Evolutionary conservation across 1,140 invertebrate species (phyloP).

Genomic region (Eumeta japonica): DNA sequence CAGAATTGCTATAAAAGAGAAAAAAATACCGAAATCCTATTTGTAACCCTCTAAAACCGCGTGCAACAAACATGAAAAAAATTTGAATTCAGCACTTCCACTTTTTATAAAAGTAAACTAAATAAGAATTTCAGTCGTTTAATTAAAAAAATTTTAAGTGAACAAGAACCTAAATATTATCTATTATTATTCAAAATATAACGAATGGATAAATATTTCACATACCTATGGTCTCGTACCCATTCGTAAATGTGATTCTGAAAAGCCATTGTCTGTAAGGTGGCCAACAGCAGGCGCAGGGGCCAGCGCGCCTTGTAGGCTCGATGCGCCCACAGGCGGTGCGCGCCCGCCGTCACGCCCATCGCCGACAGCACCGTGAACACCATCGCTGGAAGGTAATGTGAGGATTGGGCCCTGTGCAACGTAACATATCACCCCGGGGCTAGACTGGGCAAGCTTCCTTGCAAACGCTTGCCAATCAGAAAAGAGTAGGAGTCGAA

Average conservation of each 20-base stretch:
- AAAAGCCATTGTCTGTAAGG: slow-evolving; percentile 77
- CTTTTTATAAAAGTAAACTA: too few relatives aligned
- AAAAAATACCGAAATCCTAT: too few relatives aligned
- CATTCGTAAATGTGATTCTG: slow-evolving; percentile 77
- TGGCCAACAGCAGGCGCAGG: slow-evolving; percentile 69
- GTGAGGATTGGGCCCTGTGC: too few relatives aligned
- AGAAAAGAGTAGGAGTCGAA: neutral
- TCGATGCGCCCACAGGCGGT: slow-evolving; percentile 85
- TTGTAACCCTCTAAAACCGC: too few relatives aligned
- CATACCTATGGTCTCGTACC: slow-evolving; percentile 77
- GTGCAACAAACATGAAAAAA: neutral
- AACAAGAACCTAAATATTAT: too few relatives aligned
- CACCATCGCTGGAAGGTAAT: slow-evolving; percentile 54
- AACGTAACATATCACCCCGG: too few relatives aligned
- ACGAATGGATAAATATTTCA: neutral
- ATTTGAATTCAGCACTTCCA: too few relatives aligned
- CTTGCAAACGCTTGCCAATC: too few relatives aligned
- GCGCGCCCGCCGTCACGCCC: slow-evolving; percentile 85
- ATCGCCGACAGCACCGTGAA: slow-evolving; percentile 58
- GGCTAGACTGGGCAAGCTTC: too few relatives aligned
- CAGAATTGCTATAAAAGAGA: too few relatives aligned
- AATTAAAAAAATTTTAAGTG: too few relatives aligned
- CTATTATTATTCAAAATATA: neutral
- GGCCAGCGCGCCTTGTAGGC: slow-evolving; percentile 85
- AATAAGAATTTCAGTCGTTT: too few relatives aligned